These are phyloP conservation scores for Condylura cristata DNA, from an alignment of 2,113 vertebrate genomes.

Conservation along the genomic window DNA sequence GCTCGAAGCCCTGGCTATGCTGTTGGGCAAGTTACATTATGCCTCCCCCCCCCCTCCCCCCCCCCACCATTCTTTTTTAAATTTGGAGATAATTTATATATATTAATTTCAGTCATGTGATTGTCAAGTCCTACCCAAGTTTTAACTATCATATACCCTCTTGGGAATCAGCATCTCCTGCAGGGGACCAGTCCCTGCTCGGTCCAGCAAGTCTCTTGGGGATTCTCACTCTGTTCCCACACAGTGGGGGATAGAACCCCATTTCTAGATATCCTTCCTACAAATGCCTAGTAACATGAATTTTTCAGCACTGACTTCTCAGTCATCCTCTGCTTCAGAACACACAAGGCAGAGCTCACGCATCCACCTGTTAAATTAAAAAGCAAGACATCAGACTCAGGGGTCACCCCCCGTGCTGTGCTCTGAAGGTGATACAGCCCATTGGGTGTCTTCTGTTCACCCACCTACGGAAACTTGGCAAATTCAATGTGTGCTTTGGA, in stretches of 20 bases:
- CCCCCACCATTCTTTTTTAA: no score
- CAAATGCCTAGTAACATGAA: not conserved
- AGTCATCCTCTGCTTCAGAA: not conserved
- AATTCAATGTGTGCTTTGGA: constrained; percentile 64
- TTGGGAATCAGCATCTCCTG: no score
- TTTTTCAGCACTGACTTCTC: not conserved
- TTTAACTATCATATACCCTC: no score
- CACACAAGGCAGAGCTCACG: not conserved
- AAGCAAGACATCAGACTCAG: not conserved
- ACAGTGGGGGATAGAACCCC: not conserved
- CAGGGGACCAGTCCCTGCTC: not conserved
- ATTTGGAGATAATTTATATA: no score
- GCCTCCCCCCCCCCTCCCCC: not conserved
- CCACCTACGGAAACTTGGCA: constrained; percentile 69
- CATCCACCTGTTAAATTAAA: constrained; percentile 62
- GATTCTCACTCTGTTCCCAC: not conserved
- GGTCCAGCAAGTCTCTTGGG: no score
- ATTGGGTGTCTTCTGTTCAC: constrained; percentile 56
- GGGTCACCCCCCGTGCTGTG: not conserved
- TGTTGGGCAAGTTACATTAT: not conserved
- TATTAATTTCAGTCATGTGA: no score
- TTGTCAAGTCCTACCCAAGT: no score
- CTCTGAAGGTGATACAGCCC: not conserved
- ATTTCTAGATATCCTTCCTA: not conserved
- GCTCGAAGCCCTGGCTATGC: not conserved